These are phyloP conservation scores for Leptopterna dolabrata DNA, from an alignment of 2,888 invertebrate genomes.

Conservation along the genomic window DNA sequence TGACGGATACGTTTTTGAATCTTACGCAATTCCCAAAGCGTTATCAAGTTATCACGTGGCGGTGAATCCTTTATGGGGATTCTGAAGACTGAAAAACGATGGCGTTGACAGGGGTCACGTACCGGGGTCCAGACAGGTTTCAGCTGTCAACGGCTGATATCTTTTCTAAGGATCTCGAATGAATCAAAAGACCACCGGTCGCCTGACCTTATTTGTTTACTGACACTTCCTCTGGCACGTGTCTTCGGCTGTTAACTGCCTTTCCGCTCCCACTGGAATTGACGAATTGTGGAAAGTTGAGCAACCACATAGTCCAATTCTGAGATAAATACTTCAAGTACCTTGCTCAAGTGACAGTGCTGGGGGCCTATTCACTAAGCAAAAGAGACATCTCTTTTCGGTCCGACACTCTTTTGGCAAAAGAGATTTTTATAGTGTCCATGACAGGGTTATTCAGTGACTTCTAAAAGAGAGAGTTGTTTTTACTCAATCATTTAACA, in stretches of 20 bases:
- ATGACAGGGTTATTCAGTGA: no score
- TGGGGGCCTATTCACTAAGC: no score
- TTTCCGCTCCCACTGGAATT: background rate
- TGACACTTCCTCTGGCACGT: background rate
- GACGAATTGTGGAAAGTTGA: no score
- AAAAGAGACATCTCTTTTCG: no score
- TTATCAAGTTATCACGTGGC: background rate
- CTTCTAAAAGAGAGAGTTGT: no score
- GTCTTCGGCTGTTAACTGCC: background rate
- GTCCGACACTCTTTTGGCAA: no score
- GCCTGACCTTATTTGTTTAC: background rate
- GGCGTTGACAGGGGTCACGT: constrained; percentile 31
- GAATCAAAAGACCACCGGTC: background rate
- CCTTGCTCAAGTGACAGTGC: no score
- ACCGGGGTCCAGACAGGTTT: constrained; percentile 3
- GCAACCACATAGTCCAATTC: no score
- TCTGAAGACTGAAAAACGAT: background rate
- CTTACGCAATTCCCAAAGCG: background rate
- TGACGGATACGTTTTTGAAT: background rate
- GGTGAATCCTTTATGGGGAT: background rate
- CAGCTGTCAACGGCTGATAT: constrained; percentile 5
- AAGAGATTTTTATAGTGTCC: no score
- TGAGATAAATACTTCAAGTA: no score
- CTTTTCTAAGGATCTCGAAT: background rate
- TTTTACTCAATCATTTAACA: no score